These are phyloP conservation scores for Julus scanicus DNA, from an alignment of 2,888 invertebrate genomes.

Conservation along the genomic window DNA sequence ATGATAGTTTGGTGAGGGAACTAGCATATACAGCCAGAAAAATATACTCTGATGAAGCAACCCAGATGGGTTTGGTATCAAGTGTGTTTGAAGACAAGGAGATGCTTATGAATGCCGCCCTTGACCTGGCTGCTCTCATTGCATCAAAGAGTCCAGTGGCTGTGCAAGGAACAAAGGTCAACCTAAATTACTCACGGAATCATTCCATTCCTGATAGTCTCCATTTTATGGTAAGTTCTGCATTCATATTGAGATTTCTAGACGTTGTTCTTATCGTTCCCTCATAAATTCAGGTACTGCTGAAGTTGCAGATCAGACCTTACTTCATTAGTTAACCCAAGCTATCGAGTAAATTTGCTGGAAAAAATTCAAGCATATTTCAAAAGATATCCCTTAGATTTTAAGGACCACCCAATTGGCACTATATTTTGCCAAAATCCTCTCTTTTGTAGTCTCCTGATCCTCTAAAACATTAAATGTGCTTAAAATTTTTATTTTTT, in stretches of 20 bases:
- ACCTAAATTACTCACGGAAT: slow-evolving; percentile 86
- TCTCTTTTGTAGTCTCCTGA: too few relatives aligned
- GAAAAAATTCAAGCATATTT: too few relatives aligned
- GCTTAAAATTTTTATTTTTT: too few relatives aligned
- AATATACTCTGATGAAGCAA: slow-evolving; percentile 83
- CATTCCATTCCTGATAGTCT: slow-evolving; percentile 87
- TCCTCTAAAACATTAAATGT: too few relatives aligned
- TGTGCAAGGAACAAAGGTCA: slow-evolving; percentile 89
- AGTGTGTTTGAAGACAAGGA: slow-evolving; percentile 77
- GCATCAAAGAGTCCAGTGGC: slow-evolving; percentile 93
- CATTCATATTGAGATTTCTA: slow-evolving; percentile 49
- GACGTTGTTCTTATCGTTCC: slow-evolving; percentile 9
- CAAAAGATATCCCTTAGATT: too few relatives aligned
- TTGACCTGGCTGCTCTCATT: slow-evolving; percentile 81
- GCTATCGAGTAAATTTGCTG: too few relatives aligned
- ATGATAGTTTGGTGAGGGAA: slow-evolving; percentile 86
- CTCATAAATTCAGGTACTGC: too few relatives aligned
- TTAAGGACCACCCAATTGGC: too few relatives aligned
- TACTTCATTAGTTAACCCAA: slow-evolving; percentile 44
- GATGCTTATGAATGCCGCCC: slow-evolving; percentile 77
- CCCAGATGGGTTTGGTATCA: slow-evolving; percentile 84
- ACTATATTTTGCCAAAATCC: too few relatives aligned
- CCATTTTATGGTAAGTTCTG: slow-evolving; percentile 84
- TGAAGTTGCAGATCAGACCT: too few relatives aligned
- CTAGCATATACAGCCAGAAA: slow-evolving; percentile 87